Base-by-base conservation (phyloP, 1,140 invertebrate species). In the Zaprionus taronus region DNA sequence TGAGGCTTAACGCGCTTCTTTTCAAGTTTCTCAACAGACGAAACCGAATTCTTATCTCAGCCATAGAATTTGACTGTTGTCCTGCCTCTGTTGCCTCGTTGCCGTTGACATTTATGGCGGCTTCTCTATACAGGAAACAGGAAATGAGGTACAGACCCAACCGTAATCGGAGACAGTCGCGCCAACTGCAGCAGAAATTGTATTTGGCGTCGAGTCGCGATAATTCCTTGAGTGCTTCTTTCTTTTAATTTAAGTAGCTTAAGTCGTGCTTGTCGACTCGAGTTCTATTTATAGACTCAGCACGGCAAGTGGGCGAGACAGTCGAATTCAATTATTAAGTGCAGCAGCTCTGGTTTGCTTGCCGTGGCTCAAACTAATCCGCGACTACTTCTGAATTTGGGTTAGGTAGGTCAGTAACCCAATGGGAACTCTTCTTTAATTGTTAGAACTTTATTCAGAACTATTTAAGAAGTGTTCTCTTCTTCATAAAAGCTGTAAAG, bases 201-300 rank as follows among this genome's bases (percentile, higher is more conserved):
- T 80, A 86, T 86, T 83, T 77, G 66, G n/a, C 80, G 47, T 63
- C 44, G 22, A 71, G 55, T 72, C 72, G 44, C 73, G 72, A 83
- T 80, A 86, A 69, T 71, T 64, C 55, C 51, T 62, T 57, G 72
- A 89, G 83, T 81, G 84, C 77, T 61, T 73, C 47, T 55, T 86
- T 86, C 68, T 80, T 75, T 83, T 80, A 80, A 80, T 75, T 73
- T 83, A 83, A 86, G 83, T 67, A 83, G 83, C 83, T 83, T 87
- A 83, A 60, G 71, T 72, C 57, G n/a, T 76, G 41, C 56, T 62
- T 72, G 70, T 41, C 31, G 31, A 51, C n/a, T 22, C 41, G 26
- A 17, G 36, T 69, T 51, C 49, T 60, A 68, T 68, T 73, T 67
- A 58, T 44, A 70, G 67, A 36, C 22, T 15, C 14, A n/a, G 20